Evolutionary conservation across 1,140 invertebrate genomes (phyloP), one percentile per base, ranked within the genome.

Genomic region (Danaus melanippus): DNA sequence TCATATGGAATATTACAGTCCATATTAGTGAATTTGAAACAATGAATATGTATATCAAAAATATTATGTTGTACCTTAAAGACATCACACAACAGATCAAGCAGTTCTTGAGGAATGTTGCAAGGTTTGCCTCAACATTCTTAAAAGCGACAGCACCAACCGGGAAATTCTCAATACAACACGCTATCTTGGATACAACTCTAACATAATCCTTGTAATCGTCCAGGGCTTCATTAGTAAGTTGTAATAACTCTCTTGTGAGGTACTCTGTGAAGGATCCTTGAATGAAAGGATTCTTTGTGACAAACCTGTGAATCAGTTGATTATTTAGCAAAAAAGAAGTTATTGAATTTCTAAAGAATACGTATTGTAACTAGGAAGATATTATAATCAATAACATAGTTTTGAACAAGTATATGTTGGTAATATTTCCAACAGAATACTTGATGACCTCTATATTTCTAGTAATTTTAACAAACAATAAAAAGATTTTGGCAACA

Each of bases 81-180:
- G 65, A 67, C 0, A 12, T 44, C 21, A 74, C 55, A 61, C 70
- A 74, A 17, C 59, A 74, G 8, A 39, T 0, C 39, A 84, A 64
- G 45, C 75, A 73, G 11, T 55, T 12, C 11, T 57, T 60, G 9
- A 79, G 60, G 42, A 74, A 80, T 5, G 49, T 46, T 10, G 60
- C 62, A 8, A 84, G 53, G 12, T 41, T 11, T 7, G 68, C 40
- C 44, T 80, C 69, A 5, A 75, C 42, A 8, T 39, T 32, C 55
- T 63, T 71, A 0, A 84, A 32, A 10, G 78, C 69, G 1, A 40
- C 42, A 3, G 61, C 53, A 1, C 80, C 80, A 0, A 70, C 50
- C 0, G 66, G 67, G 46, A 80, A 76, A 50, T 81, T 84, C 47
- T 79, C 80, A 10, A 71, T 71, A 43, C 76, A 75, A 10, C 55